Evolutionary conservation across 2,888 invertebrate species (phyloP).

Genomic region (Crocallis elinguaria): DNA sequence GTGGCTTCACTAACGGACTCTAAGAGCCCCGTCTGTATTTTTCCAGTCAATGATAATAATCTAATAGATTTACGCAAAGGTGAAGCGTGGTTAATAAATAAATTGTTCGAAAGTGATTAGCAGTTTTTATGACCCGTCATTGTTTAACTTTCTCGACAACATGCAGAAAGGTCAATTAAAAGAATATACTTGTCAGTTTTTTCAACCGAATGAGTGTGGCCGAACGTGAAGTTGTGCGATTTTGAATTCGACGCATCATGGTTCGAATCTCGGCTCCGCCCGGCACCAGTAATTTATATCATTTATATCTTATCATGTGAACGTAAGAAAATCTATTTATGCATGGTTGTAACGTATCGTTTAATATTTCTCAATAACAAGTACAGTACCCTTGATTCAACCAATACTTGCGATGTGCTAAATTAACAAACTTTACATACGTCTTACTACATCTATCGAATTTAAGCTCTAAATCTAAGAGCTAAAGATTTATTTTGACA

Average conservation of each 20-base stretch:
- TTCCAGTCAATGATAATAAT: conserved; percentile 15
- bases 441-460: conserved; percentile 33
- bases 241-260: no score
- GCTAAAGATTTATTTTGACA: conserved; percentile 31
- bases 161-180: not conserved
- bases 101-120: conserved; percentile 10
- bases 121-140: conserved; percentile 34
- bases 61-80: conserved; percentile 5
- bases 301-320: no score
- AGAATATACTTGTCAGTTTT: no score
- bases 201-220: no score
- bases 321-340: no score
- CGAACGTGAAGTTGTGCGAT: no score
- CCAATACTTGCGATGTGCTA: conserved; percentile 49
- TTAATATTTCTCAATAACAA: conserved; percentile 23
- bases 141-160: conserved; percentile 32
- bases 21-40: no score
- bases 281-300: no score
- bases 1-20: no score
- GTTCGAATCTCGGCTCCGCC: no score
- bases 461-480: conserved; percentile 39
- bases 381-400: conserved; percentile 8
- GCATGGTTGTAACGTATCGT: not conserved
- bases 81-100: conserved; percentile 14
- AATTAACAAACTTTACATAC: no score